These are phyloP conservation scores for Pangasius macronema DNA, from an alignment of 2,797 vertebrate genomes.

Conservation along the genomic window DNA sequence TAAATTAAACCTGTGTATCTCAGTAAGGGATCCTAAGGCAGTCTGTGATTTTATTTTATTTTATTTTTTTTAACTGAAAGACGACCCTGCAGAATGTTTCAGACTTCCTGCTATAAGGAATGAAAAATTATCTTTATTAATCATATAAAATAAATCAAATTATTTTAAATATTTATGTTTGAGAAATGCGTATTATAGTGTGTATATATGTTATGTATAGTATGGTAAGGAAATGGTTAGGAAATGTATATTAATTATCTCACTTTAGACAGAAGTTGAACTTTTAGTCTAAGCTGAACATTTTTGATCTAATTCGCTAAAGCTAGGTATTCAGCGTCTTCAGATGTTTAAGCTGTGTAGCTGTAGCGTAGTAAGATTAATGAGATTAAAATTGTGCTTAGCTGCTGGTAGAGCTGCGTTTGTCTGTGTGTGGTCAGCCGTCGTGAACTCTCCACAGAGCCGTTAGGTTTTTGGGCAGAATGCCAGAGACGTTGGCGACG, in stretches of 20 bases:
- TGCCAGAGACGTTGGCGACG: slow-evolving; percentile 67
- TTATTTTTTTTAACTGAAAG: too few species aligned
- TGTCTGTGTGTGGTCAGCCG: slow-evolving; percentile 11
- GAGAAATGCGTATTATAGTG: neutral
- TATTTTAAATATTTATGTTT: neutral
- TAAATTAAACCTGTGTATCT: too few species aligned
- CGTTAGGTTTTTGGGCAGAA: slow-evolving; percentile 55
- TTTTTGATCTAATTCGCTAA: neutral
- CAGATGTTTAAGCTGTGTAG: too few species aligned
- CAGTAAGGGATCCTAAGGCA: too few species aligned
- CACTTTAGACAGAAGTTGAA: neutral
- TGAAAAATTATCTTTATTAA: too few species aligned
- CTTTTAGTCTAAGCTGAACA: neutral
- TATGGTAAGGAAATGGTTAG: neutral
- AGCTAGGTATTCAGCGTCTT: neutral
- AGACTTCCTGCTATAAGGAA: too few species aligned
- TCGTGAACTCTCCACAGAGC: slow-evolving; percentile 1
- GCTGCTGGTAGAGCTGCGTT: neutral
- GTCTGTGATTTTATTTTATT: too few species aligned
- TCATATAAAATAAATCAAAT: too few species aligned
- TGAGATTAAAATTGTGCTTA: neutral
- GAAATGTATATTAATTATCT: neutral
- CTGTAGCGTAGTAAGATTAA: neutral
- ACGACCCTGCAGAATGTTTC: too few species aligned
- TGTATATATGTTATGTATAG: too few species aligned